Conservation (phyloP, 2,888 invertebrate species). For the Erannis defoliaria region DNA sequence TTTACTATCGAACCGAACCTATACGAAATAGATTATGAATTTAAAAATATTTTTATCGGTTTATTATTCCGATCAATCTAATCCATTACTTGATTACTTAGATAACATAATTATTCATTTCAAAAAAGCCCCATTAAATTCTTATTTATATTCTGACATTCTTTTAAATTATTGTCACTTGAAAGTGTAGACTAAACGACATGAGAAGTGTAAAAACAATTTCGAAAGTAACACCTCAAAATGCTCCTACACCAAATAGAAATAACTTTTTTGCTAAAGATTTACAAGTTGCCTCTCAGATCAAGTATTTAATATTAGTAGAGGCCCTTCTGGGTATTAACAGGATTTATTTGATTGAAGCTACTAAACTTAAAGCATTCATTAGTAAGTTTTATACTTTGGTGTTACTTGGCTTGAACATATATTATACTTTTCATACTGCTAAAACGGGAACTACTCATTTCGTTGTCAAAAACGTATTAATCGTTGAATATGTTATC, state of each 20-base stretch:
- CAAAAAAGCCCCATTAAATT: slow-evolving; percentile 14
- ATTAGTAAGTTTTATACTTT: slow-evolving; percentile 34
- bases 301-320: slow-evolving; percentile 49
- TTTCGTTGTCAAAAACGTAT: slow-evolving; percentile 53
- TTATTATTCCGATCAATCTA: background rate
- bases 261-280: slow-evolving; percentile 36
- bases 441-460: slow-evolving; percentile 46
- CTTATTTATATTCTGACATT: background rate
- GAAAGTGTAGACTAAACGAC: slow-evolving; percentile 25
- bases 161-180: slow-evolving; percentile 18
- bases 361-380: slow-evolving; percentile 43
- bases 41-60: too few species aligned
- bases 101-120: slow-evolving; percentile 24
- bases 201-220: slow-evolving; percentile 45
- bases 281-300: slow-evolving; percentile 43
- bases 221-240: slow-evolving; percentile 52
- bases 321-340: slow-evolving; percentile 57
- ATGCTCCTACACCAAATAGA: slow-evolving; percentile 6
- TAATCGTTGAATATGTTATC: slow-evolving; percentile 55
- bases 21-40: too few species aligned
- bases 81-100: slow-evolving; percentile 1
- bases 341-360: slow-evolving; percentile 55
- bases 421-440: slow-evolving; percentile 9
- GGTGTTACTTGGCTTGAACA: slow-evolving; percentile 6
- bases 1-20: too few species aligned